Base-by-base conservation (phyloP, 2,797 vertebrate species). In the Odontamblyopus rebecca region DNA sequence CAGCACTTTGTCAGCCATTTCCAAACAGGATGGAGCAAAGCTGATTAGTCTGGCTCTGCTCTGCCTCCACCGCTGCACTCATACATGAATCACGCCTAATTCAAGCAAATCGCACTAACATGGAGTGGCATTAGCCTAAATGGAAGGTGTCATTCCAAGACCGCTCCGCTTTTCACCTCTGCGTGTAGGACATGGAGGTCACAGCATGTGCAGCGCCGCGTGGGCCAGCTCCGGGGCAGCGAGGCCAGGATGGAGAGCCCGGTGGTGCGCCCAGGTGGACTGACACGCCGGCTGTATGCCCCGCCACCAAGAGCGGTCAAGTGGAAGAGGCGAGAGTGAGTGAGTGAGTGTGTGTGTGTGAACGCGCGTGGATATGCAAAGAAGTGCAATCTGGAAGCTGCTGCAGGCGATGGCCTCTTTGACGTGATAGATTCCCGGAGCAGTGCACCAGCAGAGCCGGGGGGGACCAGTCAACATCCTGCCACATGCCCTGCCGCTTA, bases 181-280 rank as follows among this genome's bases (percentile, higher is more conserved):
- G 76, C 81, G 82, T 84, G 89, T 86, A 80, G 79, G 88, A 93
- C 87, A 89, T 70, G 82, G 86, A 91, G 90, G 92, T 91, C 89
- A 78, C 54, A 74, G 83, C 82, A 48, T 81, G 79, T 8, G 5
- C 29, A 75, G 79, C 79, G 83, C 6, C 3, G 74, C 57, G 75
- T n/a, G 72, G 78, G 79, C 85, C 85, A 84, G 80, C 82, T 80
- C 82, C 78, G 77, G 26, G 51, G 81, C 80, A 75, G 76, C 48
- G 26, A 77, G 76, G 80, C 75, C 77, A 81, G 84, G 86, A 79
- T 79, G 84, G 80, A 82, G 83, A 75, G 79, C 78, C 81, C 79
- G 89, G 79, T 89, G 56, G 75, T 75, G 77, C 85, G 85, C 90
- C 84, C 88, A 84, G 79, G 86, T 88, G 83, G 86, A 88, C 85